These are phyloP conservation scores for Spilogale gracilis DNA, from an alignment of 2,113 vertebrate species.

Conservation along the genomic window DNA sequence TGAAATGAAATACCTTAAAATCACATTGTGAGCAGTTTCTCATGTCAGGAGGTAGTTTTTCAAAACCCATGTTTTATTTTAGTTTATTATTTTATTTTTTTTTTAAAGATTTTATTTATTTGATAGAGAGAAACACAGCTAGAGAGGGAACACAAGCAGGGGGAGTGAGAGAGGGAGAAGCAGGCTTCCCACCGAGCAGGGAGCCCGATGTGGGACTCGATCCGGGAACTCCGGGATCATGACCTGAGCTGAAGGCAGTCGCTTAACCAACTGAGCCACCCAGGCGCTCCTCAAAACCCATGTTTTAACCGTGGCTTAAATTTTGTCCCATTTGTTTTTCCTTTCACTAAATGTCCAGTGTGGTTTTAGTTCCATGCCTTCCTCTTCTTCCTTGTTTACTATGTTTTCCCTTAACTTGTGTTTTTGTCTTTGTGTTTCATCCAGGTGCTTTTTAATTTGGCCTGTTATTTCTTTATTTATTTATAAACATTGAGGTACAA, in stretches of 20 bases:
- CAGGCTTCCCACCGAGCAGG: no score
- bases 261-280: no score
- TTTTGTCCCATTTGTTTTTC: background rate
- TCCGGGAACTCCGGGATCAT: no score
- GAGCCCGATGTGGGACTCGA: no score
- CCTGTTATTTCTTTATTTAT: background rate
- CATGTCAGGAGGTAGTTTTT: background rate
- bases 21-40: background rate
- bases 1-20: background rate
- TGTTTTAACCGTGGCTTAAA: background rate
- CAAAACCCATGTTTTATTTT: background rate
- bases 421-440: background rate
- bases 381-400: background rate
- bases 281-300: background rate
- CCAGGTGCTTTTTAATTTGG: background rate
- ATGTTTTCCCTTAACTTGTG: background rate
- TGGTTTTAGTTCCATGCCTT: background rate
- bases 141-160: no score
- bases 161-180: no score
- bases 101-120: no score
- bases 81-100: no score
- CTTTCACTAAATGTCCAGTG: background rate
- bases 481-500: background rate
- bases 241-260: no score
- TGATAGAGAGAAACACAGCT: no score